Percentiles rank a stretch among this genome's conserved stretches.
These are phyloP conservation scores for Tenthredo notha DNA, from an alignment of 2,888 invertebrate genomes.

Conservation along the genomic window DNA sequence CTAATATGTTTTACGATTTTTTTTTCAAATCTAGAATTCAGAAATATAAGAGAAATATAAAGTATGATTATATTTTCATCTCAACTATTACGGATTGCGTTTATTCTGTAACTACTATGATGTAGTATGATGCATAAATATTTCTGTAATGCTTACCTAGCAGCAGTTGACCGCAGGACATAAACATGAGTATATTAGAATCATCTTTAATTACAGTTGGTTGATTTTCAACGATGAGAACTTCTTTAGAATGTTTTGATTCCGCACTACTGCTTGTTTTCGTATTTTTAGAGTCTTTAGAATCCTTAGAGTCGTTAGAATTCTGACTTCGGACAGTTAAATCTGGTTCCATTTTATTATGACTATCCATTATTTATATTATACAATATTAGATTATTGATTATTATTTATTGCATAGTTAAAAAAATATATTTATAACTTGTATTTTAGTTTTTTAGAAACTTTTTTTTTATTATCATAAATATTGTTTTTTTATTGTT, in stretches of 20 bases:
- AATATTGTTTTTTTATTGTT: neutral
- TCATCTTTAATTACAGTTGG: conserved; percentile 68
- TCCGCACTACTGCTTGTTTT: conserved; percentile 74
- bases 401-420: conserved; percentile 32
- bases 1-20: too few relatives aligned
- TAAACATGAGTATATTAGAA: conserved; percentile 73
- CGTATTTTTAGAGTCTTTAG: conserved; percentile 65
- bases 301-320: conserved; percentile 71
- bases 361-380: conserved; percentile 5
- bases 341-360: conserved; percentile 68
- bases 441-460: neutral
- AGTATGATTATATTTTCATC: neutral
- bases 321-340: conserved; percentile 76
- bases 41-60: neutral
- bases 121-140: neutral
- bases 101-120: neutral
- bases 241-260: conserved; percentile 75
- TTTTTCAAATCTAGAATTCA: too few relatives aligned
- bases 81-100: neutral
- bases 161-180: conserved; percentile 74
- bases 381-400: neutral
- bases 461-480: neutral
- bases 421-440: conserved; percentile 8
- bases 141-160: conserved; percentile 65
- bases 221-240: conserved; percentile 71